A percentile compares a stretch with the other conserved stretches of the same genome.
phyloP scores from a whole-genome alignment of 2,113 vertebrate species.

The Cyphomyrus discorhynchus region DNA sequence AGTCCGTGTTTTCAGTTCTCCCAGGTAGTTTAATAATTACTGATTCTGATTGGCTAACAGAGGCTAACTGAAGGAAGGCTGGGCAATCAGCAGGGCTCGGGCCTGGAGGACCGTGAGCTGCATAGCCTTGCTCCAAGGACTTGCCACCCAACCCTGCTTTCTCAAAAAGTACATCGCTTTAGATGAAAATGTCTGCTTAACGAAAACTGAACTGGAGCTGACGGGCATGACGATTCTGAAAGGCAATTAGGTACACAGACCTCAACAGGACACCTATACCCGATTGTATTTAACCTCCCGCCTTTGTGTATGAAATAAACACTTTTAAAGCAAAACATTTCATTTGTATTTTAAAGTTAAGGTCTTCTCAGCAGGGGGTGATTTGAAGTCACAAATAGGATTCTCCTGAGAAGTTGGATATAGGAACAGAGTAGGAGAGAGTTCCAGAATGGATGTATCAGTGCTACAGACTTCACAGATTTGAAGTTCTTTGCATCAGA shows the following conservation, averaged over 20 bases:
- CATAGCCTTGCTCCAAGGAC: neutral
- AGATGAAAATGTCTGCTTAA: neutral
- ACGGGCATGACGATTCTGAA: neutral
- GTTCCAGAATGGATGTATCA: neutral
- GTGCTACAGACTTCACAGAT: neutral
- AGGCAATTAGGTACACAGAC: neutral
- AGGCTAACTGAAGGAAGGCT: too few species aligned
- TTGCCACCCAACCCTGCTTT: neutral
- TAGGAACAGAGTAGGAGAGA: neutral
- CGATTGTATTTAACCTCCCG: neutral
- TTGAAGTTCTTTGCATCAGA: neutral
- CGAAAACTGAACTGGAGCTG: neutral
- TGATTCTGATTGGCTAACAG: too few species aligned
- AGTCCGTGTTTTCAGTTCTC: too few species aligned
- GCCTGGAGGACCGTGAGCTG: too few species aligned
- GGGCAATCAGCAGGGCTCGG: too few species aligned
- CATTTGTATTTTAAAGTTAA: neutral
- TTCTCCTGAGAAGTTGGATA: neutral
- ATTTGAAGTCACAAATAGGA: neutral
- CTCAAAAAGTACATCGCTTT: neutral
- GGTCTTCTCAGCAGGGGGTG: neutral
- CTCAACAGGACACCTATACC: neutral
- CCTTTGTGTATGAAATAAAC: neutral
- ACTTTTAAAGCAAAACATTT: neutral
- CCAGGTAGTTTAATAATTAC: too few species aligned